Evolutionary conservation across 2,888 invertebrate species (phyloP), one percentile per base, ranked within the genome.

Genomic region (Drosophila ustulata): DNA sequence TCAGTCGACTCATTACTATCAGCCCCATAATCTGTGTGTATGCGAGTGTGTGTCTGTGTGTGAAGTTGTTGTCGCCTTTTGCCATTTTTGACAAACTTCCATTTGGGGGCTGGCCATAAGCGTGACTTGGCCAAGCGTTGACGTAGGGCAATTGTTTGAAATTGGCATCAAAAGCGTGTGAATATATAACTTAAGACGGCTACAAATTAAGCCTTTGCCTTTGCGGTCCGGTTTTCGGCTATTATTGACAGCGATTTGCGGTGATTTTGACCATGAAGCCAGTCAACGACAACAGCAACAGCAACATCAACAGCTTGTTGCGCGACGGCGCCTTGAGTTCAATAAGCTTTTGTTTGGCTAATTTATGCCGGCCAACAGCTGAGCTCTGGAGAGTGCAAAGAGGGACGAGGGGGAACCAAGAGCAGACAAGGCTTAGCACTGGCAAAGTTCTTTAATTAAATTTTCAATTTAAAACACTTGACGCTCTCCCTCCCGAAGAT

Each of bases 191-290:
- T 57, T 56, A 71, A 71, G 58, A 57, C 58, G 72, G 50, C 84
- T 67, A 75, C 72, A 86, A 86, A 86, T 83, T 83, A 88, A 89
- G 87, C 87, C 89, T 86, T 62, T 68, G 57, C 65, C 46, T 37
- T 32, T 61, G 30, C 57, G 69, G 83, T 76, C 70, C 67, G 80
- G 66, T 72, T 79, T 66, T 59, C 58, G 57, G 58, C 62, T 55
- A 75, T 72, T 82, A 86, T 88, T 88, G 87, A 77, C 83, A 80
- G 83, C 83, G 83, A 86, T 88, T 82, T 88, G 86, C 80, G 68
- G 47, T 72, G 87, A 70, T 80, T 74, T 73, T 67, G 89, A 74
- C 83, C 83, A 78, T 84, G 83, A 89, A 83, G 80, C 26, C 28
- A 32, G 26, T 26, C 46, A 26, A 55, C 18, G 18, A 18, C 18